These are phyloP conservation scores for Thumatha senex DNA, from an alignment of 2,888 invertebrate species.

Conservation along the genomic window DNA sequence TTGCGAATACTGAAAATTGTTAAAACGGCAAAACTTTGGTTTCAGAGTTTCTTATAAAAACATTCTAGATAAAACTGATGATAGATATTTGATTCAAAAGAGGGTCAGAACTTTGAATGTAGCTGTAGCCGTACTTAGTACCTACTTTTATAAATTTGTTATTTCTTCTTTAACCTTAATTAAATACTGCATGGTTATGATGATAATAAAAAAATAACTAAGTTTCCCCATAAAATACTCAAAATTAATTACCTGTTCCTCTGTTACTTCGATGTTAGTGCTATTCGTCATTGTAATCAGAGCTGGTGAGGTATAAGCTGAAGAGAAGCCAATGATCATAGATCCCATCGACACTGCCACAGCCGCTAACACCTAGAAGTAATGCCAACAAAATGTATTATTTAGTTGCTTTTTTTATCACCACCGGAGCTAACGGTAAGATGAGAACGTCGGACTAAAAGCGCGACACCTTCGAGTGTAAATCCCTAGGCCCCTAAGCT, in stretches of 20 bases:
- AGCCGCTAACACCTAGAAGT: conserved; percentile 88
- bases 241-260: conserved; percentile 81
- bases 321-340: conserved; percentile 93
- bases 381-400: conserved; percentile 1
- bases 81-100: too few species aligned
- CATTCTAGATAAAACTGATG: too few species aligned
- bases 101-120: too few species aligned
- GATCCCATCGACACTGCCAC: conserved; percentile 94
- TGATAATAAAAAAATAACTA: neutral
- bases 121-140: too few species aligned
- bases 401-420: too few species aligned
- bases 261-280: conserved; percentile 81
- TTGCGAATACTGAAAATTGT: neutral
- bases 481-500: too few species aligned
- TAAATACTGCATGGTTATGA: neutral
- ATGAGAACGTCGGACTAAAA: too few species aligned
- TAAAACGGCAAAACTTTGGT: neutral
- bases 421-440: too few species aligned
- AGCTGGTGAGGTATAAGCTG: conserved; percentile 96
- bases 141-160: too few species aligned
- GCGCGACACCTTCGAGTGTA: too few species aligned
- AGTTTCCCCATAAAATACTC: neutral
- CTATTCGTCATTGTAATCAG: conserved; percentile 88
- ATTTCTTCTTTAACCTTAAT: too few species aligned
- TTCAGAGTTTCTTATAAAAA: too few species aligned